phyloP scores from a whole-genome alignment of 92 coral and sea anemone genomes.

The Umimayanthus chanpuru region DNA sequence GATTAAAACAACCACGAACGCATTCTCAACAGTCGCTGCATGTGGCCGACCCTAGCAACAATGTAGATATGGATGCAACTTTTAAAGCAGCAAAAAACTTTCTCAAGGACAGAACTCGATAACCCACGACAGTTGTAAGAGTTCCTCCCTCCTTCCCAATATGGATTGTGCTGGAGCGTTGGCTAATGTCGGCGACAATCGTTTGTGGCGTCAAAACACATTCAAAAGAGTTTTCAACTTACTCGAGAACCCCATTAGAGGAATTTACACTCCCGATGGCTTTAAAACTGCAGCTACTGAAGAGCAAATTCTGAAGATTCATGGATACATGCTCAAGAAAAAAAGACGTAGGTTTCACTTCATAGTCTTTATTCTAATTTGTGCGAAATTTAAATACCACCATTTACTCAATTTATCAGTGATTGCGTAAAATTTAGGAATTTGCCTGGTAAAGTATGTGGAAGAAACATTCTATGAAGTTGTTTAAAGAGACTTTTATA shows the following conservation, averaged over 20 bases:
- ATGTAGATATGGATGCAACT: background rate
- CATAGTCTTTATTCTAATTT: background rate
- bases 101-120: background rate
- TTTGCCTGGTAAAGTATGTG: background rate
- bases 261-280: conserved; percentile 18
- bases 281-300: background rate
- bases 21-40: background rate
- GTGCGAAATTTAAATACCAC: background rate
- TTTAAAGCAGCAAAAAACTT: background rate
- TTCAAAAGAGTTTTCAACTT: conserved; percentile 71
- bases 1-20: background rate
- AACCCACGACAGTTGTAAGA: background rate
- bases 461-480: background rate
- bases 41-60: conserved; percentile 40
- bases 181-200: background rate
- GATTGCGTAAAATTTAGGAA: background rate
- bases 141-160: background rate
- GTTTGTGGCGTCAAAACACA: conserved; percentile 55
- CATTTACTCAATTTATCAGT: background rate
- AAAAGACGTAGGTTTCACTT: conserved; percentile 9
- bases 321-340: conserved; percentile 11
- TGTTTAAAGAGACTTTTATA: background rate
- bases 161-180: background rate
- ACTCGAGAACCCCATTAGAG: conserved; percentile 57
- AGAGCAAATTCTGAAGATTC: conserved; percentile 14